phyloP scores from a whole-genome alignment of 30 jellyfish, hydroid and myxozoan species.

The Cassiopea andromeda region DNA sequence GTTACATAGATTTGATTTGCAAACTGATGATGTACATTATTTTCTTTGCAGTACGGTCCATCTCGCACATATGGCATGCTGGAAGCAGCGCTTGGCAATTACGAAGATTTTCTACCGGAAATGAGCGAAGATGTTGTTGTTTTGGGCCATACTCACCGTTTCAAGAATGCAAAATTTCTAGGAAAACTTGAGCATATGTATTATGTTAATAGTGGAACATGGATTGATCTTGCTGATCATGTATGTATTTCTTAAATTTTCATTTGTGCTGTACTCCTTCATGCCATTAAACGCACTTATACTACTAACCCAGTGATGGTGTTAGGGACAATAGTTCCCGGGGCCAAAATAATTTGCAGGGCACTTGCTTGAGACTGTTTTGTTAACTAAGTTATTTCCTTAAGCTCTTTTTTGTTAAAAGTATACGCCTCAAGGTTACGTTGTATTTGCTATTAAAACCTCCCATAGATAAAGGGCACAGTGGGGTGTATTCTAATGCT shows the following conservation, averaged over 20 bases:
- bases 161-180: slow-evolving; percentile 38
- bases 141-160: slow-evolving; percentile 69
- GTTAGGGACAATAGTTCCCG: too few relatives aligned
- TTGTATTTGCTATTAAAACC: too few relatives aligned
- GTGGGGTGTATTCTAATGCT: too few relatives aligned
- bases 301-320: too few relatives aligned
- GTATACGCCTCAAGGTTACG: too few relatives aligned
- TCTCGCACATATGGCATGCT: slow-evolving; percentile 69
- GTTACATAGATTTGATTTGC: too few relatives aligned
- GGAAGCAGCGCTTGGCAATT: slow-evolving; percentile 75
- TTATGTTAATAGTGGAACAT: slow-evolving; percentile 80
- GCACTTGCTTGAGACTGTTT: too few relatives aligned
- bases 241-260: slow-evolving; percentile 31
- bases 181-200: slow-evolving; percentile 61
- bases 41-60: slow-evolving; percentile 61
- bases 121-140: slow-evolving; percentile 81
- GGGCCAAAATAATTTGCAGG: too few relatives aligned
- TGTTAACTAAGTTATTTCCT: too few relatives aligned
- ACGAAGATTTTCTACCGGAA: slow-evolving; percentile 62
- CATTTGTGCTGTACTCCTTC: neutral
- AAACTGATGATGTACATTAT: too few relatives aligned
- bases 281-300: neutral
- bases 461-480: too few relatives aligned
- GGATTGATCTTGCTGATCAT: slow-evolving; percentile 83
- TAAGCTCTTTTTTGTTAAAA: too few relatives aligned